phyloP scores from a whole-genome alignment of 1,140 invertebrate species.

The Zaprionus ghesquierei region DNA sequence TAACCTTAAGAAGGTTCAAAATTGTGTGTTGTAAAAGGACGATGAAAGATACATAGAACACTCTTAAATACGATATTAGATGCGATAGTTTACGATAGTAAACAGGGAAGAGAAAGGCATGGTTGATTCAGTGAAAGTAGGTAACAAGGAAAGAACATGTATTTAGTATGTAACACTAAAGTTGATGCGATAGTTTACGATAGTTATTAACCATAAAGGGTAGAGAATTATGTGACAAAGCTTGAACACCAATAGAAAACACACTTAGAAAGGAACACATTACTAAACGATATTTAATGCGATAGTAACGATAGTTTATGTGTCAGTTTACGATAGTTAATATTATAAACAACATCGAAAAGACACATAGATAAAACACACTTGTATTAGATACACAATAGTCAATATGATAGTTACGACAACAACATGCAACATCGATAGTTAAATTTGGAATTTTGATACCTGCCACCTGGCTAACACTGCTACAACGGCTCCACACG shows the following conservation, averaged over 20 bases:
- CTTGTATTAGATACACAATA: conserved; percentile 20
- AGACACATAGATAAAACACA: conserved; percentile 17
- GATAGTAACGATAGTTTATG: neutral
- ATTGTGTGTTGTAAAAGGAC: too few relatives aligned
- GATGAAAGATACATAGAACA: too few relatives aligned
- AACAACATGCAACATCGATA: conserved; percentile 57
- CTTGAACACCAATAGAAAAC: neutral
- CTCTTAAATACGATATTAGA: too few relatives aligned
- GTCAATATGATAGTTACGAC: neutral
- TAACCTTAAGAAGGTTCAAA: too few relatives aligned
- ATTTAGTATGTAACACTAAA: too few relatives aligned
- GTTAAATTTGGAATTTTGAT: neutral
- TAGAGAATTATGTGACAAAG: neutral
- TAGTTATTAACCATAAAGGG: too few relatives aligned
- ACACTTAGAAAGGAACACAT: neutral
- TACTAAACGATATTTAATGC: neutral
- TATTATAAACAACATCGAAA: neutral
- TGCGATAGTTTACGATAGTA: neutral
- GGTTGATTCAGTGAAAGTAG: too few relatives aligned
- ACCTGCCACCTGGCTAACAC: neutral
- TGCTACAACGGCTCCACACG: too few relatives aligned
- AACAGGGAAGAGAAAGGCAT: too few relatives aligned
- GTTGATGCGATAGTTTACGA: neutral
- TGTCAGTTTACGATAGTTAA: neutral
- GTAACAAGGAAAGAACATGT: too few relatives aligned